Base-by-base conservation (phyloP, 2,797 vertebrate genomes). In the Perdix hodgsoniae region DNA sequence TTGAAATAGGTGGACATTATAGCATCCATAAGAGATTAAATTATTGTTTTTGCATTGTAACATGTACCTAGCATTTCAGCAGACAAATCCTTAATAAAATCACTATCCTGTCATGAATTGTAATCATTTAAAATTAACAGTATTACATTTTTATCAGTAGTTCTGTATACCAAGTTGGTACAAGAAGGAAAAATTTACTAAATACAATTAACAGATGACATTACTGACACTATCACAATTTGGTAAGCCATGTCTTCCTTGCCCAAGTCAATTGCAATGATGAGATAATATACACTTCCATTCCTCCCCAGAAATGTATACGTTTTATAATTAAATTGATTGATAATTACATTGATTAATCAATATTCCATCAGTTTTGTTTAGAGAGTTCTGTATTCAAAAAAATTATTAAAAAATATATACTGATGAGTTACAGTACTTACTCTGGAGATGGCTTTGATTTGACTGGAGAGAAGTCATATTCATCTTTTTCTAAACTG, bases 401-500 rank as follows among this genome's bases (percentile, higher is more conserved):
- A 85, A 72, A 47, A 40, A 17, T 2, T 13, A 69, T 18, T 44
- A 47, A 33, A 63, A 40, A 63, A 85, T 61, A 64, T 72, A 73
- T 52, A 37, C 24, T 64, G 49, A 57, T 49, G 66, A 80, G 52
- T 82, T 94, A 70, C 6, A 59, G 26, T 81, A 97, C 98, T 98
- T 96, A 98, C 98, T 98, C 98, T 83, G 97, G 96, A 83, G 96
- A 93, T 65, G 97, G 82, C 90, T 97, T 98, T 69, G 98, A 97
- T 97, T 98, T 98, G 50, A 96, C 96, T 31, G 98, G 95, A 35
- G 98, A 98, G 92, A 98, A 98, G 7, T 98, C 97, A 67, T 98
- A 98, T 23, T 98, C 98, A 37, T 99, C 98, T 29, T 98, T 98
- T 13, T 98, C 98, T 93, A 98, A 98, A 73, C 98, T 97, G 79